These are phyloP conservation scores for Parotocinclus haroldoi DNA, from an alignment of 2,797 vertebrate species.

Conservation along the genomic window DNA sequence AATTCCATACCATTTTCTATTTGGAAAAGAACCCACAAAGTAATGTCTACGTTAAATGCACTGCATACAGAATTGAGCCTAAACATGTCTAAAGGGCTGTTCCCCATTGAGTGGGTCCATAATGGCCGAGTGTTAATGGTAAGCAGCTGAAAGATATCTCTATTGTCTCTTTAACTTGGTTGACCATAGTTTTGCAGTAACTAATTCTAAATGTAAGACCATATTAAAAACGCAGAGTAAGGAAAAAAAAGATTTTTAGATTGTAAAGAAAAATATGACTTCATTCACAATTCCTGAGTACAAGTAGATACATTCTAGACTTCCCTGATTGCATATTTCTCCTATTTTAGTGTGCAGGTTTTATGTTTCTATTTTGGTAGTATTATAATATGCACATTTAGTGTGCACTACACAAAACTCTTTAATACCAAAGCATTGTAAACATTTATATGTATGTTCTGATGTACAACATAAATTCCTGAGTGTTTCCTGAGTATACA, in stretches of 20 bases:
- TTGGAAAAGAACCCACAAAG: not conserved
- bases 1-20: not conserved
- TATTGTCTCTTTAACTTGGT: too few species aligned
- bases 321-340: constrained; percentile 26
- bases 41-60: too few species aligned
- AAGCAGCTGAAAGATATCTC: not conserved
- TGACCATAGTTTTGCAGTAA: too few species aligned
- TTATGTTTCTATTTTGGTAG: not conserved
- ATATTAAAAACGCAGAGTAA: not conserved
- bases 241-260: not conserved
- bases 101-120: too few species aligned
- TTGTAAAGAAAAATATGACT: constrained; percentile 4
- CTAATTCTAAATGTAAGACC: too few species aligned
- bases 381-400: not conserved
- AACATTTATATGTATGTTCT: constrained; percentile 12
- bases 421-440: not conserved
- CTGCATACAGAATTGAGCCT: not conserved
- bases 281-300: constrained; percentile 44
- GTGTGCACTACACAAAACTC: not conserved
- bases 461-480: constrained; percentile 5
- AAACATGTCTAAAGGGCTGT: not conserved
- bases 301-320: constrained; percentile 29
- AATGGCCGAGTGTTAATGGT: not conserved
- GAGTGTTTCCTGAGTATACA: constrained; percentile 9
- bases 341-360: not conserved